A percentile compares a stretch with the other conserved stretches of the same genome.
phyloP scores from a whole-genome alignment of 37 sponge, comb jelly and placozoan species.

The Spongilla lacustris region DNA sequence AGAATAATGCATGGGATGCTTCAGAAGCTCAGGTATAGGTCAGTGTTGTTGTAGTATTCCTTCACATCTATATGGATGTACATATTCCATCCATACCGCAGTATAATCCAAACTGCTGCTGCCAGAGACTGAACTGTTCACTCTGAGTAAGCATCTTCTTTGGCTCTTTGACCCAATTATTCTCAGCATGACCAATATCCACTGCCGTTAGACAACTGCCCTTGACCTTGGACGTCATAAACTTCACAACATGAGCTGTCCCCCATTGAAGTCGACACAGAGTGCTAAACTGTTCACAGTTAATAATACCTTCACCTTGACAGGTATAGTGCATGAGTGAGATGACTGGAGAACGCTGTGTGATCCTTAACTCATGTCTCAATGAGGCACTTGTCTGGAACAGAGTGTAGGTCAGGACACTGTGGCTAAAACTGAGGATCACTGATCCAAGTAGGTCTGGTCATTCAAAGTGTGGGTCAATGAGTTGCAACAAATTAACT shows the following conservation, averaged over 20 bases:
- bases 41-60: conserved; percentile 23
- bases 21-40: not conserved
- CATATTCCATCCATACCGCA: conserved; percentile 10
- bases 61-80: conserved; percentile 26
- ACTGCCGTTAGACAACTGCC: not conserved
- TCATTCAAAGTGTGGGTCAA: conserved; percentile 10
- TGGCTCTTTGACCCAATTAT: conserved; percentile 10
- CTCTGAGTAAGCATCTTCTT: conserved; percentile 6
- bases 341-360: not conserved
- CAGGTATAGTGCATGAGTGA: not conserved
- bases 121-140: not conserved
- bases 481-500: not conserved
- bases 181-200: not conserved
- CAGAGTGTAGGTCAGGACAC: not conserved
- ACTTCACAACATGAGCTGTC: conserved; percentile 20
- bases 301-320: not conserved
- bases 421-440: not conserved
- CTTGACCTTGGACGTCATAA: conserved; percentile 2
- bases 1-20: conserved; percentile 29
- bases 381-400: conserved; percentile 2
- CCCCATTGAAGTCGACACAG: conserved; percentile 10
- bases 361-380: not conserved
- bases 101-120: conserved; percentile 18
- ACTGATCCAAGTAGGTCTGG: conserved; percentile 13
- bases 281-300: conserved; percentile 23